Conservation (phyloP, 2,797 vertebrate species). For the Silurus aristotelis region DNA sequence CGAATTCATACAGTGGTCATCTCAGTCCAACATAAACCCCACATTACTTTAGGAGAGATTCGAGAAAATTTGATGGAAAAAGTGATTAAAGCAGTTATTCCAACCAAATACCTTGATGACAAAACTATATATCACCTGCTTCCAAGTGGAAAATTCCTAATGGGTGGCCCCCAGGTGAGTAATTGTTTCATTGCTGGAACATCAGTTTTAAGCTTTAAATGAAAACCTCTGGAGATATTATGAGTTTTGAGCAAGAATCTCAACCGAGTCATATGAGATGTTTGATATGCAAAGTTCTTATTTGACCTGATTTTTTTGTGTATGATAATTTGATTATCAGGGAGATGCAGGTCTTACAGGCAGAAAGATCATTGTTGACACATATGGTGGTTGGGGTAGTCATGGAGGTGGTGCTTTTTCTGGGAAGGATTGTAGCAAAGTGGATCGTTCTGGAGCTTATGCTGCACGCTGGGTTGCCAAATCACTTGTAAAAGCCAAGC, state of each 20-base stretch:
- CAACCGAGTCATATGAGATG: neutral
- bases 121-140: slow-evolving; percentile 76
- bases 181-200: neutral
- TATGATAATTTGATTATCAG: slow-evolving; percentile 52
- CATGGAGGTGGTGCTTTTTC: slow-evolving; percentile 80
- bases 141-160: slow-evolving; percentile 74
- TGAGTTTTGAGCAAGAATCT: neutral
- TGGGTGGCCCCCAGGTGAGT: slow-evolving; percentile 71
- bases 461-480: slow-evolving; percentile 80
- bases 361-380: slow-evolving; percentile 79
- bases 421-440: slow-evolving; percentile 78
- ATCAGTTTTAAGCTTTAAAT: neutral
- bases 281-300: neutral
- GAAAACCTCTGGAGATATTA: neutral
- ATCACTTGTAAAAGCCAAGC: slow-evolving; percentile 77
- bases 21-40: slow-evolving; percentile 72
- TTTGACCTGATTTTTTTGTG: neutral
- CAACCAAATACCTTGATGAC: slow-evolving; percentile 72
- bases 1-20: slow-evolving; percentile 77
- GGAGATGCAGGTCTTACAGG: slow-evolving; percentile 77
- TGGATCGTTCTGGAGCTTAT: slow-evolving; percentile 78
- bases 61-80: slow-evolving; percentile 71
- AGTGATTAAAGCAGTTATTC: slow-evolving; percentile 71
- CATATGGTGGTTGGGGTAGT: slow-evolving; percentile 77
- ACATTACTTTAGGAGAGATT: slow-evolving; percentile 71